A percentile compares a stretch with the other conserved stretches of the same genome.
Conservation (phyloP, 1,140 invertebrate species). For the Hycleus cichorii region DNA sequence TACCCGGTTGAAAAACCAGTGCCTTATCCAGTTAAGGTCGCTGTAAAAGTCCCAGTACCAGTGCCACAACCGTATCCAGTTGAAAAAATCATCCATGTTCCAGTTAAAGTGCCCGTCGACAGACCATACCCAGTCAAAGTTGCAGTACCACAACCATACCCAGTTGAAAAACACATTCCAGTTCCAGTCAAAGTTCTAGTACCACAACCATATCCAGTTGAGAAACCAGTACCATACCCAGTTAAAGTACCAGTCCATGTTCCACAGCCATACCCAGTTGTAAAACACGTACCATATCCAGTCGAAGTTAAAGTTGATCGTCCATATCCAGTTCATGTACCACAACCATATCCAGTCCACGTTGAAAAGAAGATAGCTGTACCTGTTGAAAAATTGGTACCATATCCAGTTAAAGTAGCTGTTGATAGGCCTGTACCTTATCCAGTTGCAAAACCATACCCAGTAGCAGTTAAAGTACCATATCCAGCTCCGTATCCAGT, state of each 20-base stretch:
- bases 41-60: slow-evolving; percentile 56
- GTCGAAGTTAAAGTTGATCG: slow-evolving; percentile 54
- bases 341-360: slow-evolving; percentile 52
- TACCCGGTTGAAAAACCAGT: slow-evolving; percentile 52
- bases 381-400: slow-evolving; percentile 57
- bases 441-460: slow-evolving; percentile 52
- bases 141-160: slow-evolving; percentile 50
- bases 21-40: slow-evolving; percentile 47
- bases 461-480: slow-evolving; percentile 54
- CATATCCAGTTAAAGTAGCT: slow-evolving; percentile 61
- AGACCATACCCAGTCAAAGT: slow-evolving; percentile 58
- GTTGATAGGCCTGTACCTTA: slow-evolving; percentile 60
- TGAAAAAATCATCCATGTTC: slow-evolving; percentile 54
- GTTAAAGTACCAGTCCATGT: slow-evolving; percentile 59
- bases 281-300: slow-evolving; percentile 56
- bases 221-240: slow-evolving; percentile 54
- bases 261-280: slow-evolving; percentile 54
- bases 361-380: slow-evolving; percentile 54
- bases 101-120: slow-evolving; percentile 59
- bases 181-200: slow-evolving; percentile 62
- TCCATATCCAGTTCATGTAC: slow-evolving; percentile 54
- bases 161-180: slow-evolving; percentile 57
- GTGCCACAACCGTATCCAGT: slow-evolving; percentile 51
- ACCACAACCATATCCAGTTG: slow-evolving; percentile 65
- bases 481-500: slow-evolving; percentile 60